Conservation (phyloP, 2,888 invertebrate species). For the Homarus gammarus region DNA sequence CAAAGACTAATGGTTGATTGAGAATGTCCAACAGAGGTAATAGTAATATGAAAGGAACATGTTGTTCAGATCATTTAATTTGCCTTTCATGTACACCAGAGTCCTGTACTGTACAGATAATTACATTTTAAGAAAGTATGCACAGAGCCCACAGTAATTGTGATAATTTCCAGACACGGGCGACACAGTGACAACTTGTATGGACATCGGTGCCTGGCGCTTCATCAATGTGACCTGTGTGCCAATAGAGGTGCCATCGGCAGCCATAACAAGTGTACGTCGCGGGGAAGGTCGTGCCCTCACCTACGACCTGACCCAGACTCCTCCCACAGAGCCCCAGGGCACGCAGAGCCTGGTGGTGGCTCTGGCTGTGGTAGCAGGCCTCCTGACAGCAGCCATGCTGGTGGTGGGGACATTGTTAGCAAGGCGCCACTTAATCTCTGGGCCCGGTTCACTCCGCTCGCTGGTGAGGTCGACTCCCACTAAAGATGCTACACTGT, state of each 20-base stretch:
- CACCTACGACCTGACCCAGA: constrained; percentile 43
- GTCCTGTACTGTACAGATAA: too few relatives aligned
- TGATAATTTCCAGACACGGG: constrained; percentile 72
- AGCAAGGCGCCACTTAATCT: constrained; percentile 54
- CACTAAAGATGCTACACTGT: constrained; percentile 42
- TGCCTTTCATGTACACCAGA: too few relatives aligned
- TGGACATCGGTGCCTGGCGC: constrained; percentile 76
- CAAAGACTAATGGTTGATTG: too few relatives aligned
- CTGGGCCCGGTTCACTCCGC: constrained; percentile 49
- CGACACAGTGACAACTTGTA: constrained; percentile 76
- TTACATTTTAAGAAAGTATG: too few relatives aligned
- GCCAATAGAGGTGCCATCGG: constrained; percentile 52
- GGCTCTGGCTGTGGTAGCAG: constrained; percentile 66
- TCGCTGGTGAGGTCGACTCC: constrained; percentile 35
- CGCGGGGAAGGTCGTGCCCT: constrained; percentile 42
- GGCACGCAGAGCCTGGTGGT: constrained; percentile 53
- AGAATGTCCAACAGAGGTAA: too few relatives aligned
- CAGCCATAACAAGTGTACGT: constrained; percentile 63
- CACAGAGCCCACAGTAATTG: too few relatives aligned
- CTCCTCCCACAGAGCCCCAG: constrained; percentile 9
- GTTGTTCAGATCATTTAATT: constrained; percentile 10
- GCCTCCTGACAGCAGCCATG: constrained; percentile 66
- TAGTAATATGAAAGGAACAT: too few relatives aligned
- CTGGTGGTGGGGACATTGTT: constrained; percentile 61
- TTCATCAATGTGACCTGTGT: constrained; percentile 76